Percentiles rank a stretch among this genome's conserved stretches.
Evolutionary conservation across 2,113 vertebrate species (phyloP).

Genomic region (Dinomys branickii): DNA sequence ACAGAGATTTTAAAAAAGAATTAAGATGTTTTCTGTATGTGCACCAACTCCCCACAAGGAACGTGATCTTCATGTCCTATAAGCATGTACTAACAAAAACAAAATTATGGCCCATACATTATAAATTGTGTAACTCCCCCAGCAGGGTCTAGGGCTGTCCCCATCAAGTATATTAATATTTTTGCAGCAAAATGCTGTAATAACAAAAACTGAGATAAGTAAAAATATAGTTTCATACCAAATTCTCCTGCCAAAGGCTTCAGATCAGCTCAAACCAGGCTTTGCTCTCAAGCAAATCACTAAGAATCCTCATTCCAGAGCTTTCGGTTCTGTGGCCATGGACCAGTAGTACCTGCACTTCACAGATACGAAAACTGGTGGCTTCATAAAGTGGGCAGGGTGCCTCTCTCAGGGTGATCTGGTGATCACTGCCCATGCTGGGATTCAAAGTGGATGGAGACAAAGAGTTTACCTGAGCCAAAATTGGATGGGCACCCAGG

Average conservation of each 20-base stretch:
- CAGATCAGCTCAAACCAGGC: not conserved
- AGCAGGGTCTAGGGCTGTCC: not conserved
- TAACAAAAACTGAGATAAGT: not conserved
- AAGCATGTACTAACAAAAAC: not conserved
- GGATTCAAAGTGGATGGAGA: not conserved
- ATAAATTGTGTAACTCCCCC: not conserved
- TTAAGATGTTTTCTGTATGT: not conserved
- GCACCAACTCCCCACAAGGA: not conserved
- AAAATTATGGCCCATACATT: not conserved
- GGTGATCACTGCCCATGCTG: not conserved
- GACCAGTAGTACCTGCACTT: not conserved
- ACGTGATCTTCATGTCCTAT: not conserved
- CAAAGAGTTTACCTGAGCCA: not conserved
- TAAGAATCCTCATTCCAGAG: not conserved
- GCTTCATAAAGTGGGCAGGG: not conserved
- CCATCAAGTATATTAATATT: conserved; percentile 6
- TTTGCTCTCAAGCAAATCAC: not conserved
- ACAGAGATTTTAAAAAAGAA: not conserved
- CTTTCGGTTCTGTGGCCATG: not conserved
- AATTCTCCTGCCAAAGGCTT: conserved; percentile 40
- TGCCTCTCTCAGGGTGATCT: not conserved
- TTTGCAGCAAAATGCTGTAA: not conserved
- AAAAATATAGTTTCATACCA: not conserved
- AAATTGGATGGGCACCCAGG: not conserved
- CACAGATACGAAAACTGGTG: not conserved